Conservation (phyloP, 2,888 invertebrate species). For the Pinctada fucata region DNA sequence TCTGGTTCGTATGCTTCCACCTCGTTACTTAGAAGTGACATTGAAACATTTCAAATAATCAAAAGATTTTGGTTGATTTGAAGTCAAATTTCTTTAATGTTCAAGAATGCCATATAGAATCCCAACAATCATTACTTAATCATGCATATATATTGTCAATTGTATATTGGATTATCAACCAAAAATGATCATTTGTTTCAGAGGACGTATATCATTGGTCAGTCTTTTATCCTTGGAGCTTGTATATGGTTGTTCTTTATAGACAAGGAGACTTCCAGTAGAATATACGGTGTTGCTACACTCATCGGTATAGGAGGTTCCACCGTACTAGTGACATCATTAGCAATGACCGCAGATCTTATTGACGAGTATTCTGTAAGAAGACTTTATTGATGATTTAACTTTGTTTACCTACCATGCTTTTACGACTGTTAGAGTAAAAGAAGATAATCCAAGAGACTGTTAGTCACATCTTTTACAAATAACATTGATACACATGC, state of each 20-base stretch:
- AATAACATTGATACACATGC: no score
- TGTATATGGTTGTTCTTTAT: slow-evolving; percentile 29
- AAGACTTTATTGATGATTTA: not conserved
- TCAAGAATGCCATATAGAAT: no score
- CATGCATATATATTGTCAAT: no score
- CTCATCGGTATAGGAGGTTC: slow-evolving; percentile 18
- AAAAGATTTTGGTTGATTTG: no score
- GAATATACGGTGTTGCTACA: slow-evolving; percentile 22
- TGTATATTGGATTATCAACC: no score
- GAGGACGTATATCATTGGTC: slow-evolving; percentile 23
- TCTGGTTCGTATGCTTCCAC: no score
- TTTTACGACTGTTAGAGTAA: not conserved
- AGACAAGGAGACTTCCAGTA: slow-evolving; percentile 1
- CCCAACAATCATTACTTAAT: no score
- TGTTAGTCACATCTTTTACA: no score
- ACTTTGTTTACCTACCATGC: not conserved
- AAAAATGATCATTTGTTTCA: not conserved
- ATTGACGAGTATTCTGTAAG: slow-evolving; percentile 21
- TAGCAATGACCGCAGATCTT: slow-evolving; percentile 27
- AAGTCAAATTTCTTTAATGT: no score
- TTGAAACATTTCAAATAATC: no score
- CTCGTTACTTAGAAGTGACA: no score
- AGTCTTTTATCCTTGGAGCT: slow-evolving; percentile 17
- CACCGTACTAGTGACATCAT: slow-evolving; percentile 26
- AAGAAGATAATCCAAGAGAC: no score